Evolutionary conservation across 1,140 invertebrate genomes (phyloP).

Genomic region (Microplitis demolitor): DNA sequence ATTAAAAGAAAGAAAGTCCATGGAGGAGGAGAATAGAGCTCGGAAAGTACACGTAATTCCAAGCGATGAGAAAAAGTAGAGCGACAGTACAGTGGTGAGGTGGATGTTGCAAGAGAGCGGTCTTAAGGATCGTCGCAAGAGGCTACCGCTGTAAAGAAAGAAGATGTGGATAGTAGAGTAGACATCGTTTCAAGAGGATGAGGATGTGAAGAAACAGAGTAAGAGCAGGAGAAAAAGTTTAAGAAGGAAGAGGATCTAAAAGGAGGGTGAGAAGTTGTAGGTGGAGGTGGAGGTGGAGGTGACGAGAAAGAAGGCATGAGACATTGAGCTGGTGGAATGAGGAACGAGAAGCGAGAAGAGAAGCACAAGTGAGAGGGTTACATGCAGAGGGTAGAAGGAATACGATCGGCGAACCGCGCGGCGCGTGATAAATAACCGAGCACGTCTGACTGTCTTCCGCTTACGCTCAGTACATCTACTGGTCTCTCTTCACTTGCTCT

Average conservation of each 20-base stretch:
- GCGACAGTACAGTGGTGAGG: neutral
- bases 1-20: too few species aligned
- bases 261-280: neutral
- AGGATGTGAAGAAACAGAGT: neutral
- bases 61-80: neutral
- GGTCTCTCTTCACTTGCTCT: conserved; percentile 32
- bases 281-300: neutral
- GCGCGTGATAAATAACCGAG: conserved; percentile 56
- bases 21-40: neutral
- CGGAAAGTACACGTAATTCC: neutral
- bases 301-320: neutral
- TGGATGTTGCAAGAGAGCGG: neutral
- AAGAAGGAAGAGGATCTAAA: neutral
- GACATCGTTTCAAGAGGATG: too few species aligned
- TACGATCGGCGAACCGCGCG: conserved; percentile 48
- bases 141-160: neutral
- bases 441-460: conserved; percentile 23
- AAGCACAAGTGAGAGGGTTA: conserved; percentile 22
- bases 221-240: neutral
- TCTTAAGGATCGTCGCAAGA: neutral
- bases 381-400: conserved; percentile 31
- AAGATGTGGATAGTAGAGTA: neutral
- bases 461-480: neutral
- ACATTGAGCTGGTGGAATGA: neutral
- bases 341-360: neutral